phyloP scores from a whole-genome alignment of 2,797 vertebrate genomes.

The Salarias fasciatus region DNA sequence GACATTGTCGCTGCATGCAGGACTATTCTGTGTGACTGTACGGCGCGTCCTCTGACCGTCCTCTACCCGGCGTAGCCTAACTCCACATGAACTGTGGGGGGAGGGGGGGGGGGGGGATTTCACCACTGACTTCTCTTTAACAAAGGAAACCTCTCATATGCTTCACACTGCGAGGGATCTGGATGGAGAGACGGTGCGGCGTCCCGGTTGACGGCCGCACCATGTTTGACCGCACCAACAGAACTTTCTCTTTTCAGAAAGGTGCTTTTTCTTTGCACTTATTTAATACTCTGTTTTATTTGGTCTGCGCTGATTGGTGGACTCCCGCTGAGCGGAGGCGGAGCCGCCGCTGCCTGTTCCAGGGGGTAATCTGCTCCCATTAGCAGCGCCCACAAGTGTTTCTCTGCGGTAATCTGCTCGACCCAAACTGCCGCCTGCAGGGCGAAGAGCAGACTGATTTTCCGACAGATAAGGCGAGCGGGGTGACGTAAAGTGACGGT shows the following conservation, averaged over 20 bases:
- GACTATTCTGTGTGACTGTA: constrained; percentile 21
- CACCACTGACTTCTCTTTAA: too few species aligned
- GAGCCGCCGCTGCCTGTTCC: constrained; percentile 48
- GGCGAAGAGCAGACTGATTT: constrained; percentile 11
- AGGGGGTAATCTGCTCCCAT: constrained; percentile 50
- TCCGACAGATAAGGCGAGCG: constrained; percentile 31
- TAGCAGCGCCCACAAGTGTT: constrained; percentile 51
- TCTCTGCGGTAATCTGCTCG: constrained; percentile 48
- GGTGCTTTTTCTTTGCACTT: not conserved
- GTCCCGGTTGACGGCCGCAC: too few species aligned
- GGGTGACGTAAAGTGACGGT: constrained; percentile 38
- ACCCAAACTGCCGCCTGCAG: constrained; percentile 26
- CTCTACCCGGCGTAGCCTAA: constrained; percentile 44
- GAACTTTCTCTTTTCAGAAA: too few species aligned
- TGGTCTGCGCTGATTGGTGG: constrained; percentile 32
- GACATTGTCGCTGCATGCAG: constrained; percentile 53
- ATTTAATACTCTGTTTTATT: constrained; percentile 19
- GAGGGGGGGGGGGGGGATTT: constrained; percentile 46
- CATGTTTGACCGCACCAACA: too few species aligned
- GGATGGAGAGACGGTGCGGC: too few species aligned
- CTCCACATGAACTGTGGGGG: constrained; percentile 49
- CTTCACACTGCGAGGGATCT: too few species aligned
- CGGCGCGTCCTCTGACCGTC: constrained; percentile 51
- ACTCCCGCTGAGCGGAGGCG: constrained; percentile 11
- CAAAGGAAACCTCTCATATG: too few species aligned